A percentile compares a stretch with the other conserved stretches of the same genome.
phyloP scores from a whole-genome alignment of 1,140 invertebrate genomes.

The Aphelinus atriplicis region DNA sequence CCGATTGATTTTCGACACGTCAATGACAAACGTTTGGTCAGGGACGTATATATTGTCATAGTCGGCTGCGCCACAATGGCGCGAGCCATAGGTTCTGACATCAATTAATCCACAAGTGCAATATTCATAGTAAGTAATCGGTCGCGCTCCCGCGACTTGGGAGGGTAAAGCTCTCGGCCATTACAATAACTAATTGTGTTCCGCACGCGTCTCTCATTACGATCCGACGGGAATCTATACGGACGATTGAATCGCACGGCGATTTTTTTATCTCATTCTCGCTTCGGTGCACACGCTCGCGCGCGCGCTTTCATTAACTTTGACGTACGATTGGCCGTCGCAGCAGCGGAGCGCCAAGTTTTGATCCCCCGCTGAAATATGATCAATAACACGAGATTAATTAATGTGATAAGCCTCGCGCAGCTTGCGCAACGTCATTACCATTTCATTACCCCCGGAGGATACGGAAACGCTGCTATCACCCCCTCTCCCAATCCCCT shows the following conservation, averaged over 20 bases:
- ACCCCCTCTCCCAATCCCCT: too few species aligned
- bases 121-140: constrained; percentile 64
- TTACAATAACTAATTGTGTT: constrained; percentile 59
- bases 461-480: too few species aligned
- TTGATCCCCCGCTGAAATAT: neutral
- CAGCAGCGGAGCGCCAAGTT: constrained; percentile 9
- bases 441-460: too few species aligned
- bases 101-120: constrained; percentile 62
- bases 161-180: constrained; percentile 18
- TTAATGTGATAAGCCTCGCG: neutral
- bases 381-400: constrained; percentile 1
- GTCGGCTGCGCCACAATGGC: constrained; percentile 45
- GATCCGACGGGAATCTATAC: too few species aligned
- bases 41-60: neutral
- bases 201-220: too few species aligned
- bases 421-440: too few species aligned
- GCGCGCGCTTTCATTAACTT: constrained; percentile 10
- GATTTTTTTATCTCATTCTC: neutral
- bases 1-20: constrained; percentile 57
- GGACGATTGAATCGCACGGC: neutral
- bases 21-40: constrained; percentile 42
- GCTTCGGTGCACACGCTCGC: neutral
- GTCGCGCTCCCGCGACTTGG: constrained; percentile 39
- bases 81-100: constrained; percentile 50
- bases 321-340: constrained; percentile 1